phyloP scores from a whole-genome alignment of 2,888 invertebrate genomes.

The Keiferia lycopersicella region DNA sequence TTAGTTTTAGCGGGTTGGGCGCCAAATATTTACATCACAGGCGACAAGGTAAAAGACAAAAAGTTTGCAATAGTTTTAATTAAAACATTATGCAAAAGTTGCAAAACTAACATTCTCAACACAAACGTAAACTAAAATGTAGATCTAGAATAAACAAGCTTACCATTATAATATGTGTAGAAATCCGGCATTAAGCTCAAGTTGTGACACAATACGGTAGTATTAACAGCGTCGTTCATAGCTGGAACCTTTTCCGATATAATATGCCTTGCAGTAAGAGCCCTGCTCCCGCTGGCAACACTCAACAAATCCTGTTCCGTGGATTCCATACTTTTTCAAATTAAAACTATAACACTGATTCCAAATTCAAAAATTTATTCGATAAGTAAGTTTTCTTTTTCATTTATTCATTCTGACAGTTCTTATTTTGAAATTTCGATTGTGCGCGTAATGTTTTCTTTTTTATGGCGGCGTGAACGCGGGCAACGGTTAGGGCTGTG shows the following conservation, averaged over 20 bases:
- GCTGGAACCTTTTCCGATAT: constrained; percentile 12
- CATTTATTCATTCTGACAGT: constrained; percentile 13
- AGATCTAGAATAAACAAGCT: background rate
- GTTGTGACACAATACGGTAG: constrained; percentile 15
- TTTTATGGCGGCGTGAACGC: constrained; percentile 3
- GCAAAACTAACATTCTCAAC: too few relatives aligned
- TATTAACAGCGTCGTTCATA: constrained; percentile 16
- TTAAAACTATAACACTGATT: constrained; percentile 11
- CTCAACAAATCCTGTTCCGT: constrained; percentile 16
- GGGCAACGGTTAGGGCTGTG: constrained; percentile 17
- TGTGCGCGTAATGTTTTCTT: constrained; percentile 15
- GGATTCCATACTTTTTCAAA: background rate
- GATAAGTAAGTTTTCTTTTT: background rate
- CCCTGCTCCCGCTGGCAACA: constrained; percentile 15
- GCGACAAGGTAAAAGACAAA: too few relatives aligned
- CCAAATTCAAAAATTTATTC: background rate
- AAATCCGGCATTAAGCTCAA: constrained; percentile 19
- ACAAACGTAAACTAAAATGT: background rate
- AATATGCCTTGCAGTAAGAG: constrained; percentile 19
- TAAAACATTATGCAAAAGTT: too few relatives aligned
- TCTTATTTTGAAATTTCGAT: constrained; percentile 8
- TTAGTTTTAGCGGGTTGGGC: too few relatives aligned
- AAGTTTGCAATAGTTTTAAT: too few relatives aligned
- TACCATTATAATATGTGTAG: constrained; percentile 19
- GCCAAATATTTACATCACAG: too few relatives aligned